phyloP scores from a whole-genome alignment of 2,797 vertebrate species.

The Chelon labrosus region DNA sequence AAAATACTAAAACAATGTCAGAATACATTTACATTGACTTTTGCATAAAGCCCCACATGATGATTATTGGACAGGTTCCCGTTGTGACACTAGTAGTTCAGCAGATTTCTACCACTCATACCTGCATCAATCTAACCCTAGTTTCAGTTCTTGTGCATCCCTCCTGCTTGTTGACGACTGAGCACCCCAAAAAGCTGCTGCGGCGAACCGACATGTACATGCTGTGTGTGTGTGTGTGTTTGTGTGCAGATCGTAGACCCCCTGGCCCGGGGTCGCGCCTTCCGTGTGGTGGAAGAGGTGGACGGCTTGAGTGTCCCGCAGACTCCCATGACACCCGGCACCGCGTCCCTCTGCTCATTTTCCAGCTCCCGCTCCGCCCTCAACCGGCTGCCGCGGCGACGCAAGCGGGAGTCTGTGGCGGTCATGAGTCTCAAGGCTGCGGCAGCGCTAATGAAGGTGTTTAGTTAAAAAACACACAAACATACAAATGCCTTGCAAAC shows the following conservation, averaged over 20 bases:
- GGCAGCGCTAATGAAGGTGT: slow-evolving; percentile 93
- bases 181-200: not conserved
- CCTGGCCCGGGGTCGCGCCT: slow-evolving; percentile 93
- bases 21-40: not conserved
- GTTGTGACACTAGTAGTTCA: not conserved
- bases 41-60: not conserved
- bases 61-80: not conserved
- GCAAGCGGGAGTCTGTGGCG: slow-evolving; percentile 95
- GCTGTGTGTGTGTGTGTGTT: slow-evolving; percentile 21
- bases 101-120: not conserved
- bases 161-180: slow-evolving; percentile 4
- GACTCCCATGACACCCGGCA: slow-evolving; percentile 90
- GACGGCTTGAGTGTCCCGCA: slow-evolving; percentile 89
- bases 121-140: slow-evolving; percentile 41
- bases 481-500: slow-evolving; percentile 12
- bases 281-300: slow-evolving; percentile 91
- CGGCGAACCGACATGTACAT: not conserved
- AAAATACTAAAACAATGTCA: not conserved
- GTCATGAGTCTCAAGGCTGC: slow-evolving; percentile 97
- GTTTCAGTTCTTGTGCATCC: not conserved
- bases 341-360: slow-evolving; percentile 95
- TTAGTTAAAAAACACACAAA: not conserved
- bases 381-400: slow-evolving; percentile 89
- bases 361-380: slow-evolving; percentile 96
- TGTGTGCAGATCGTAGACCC: slow-evolving; percentile 92